Conservation (phyloP, 2,888 invertebrate species). For the Drosophila meridiana region DNA sequence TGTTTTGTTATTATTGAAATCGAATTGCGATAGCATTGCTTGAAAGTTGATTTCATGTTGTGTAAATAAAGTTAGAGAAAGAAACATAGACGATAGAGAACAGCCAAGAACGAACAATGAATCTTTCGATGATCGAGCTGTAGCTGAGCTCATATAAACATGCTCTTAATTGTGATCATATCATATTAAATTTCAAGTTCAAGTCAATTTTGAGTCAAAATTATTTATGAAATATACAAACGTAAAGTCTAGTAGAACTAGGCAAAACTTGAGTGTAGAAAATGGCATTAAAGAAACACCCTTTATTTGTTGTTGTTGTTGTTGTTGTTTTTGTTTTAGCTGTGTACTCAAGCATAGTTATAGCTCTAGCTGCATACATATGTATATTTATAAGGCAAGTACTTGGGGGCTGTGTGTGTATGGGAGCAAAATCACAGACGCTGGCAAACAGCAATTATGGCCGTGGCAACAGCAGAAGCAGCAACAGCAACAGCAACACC, state of each 20-base stretch:
- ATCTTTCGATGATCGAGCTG: too few species aligned
- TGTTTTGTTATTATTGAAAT: too few species aligned
- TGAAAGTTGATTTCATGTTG: too few species aligned
- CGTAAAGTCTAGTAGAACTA: neutral
- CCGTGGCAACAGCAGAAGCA: conserved; percentile 41
- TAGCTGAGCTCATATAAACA: too few species aligned
- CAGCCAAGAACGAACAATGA: too few species aligned
- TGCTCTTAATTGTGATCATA: too few species aligned
- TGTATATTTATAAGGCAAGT: conserved; percentile 37
- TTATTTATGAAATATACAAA: neutral
- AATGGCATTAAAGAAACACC: conserved; percentile 3
- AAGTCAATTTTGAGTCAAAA: too few species aligned
- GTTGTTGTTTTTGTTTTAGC: neutral
- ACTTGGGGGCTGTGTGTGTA: conserved; percentile 11
- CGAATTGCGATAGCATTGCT: too few species aligned
- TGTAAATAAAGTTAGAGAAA: too few species aligned
- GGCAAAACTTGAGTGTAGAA: neutral
- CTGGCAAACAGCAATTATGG: conserved; percentile 60
- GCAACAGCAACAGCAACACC: conserved; percentile 24
- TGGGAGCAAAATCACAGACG: conserved; percentile 57
- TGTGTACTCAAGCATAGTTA: conserved; percentile 15
- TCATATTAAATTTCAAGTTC: too few species aligned
- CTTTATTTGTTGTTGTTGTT: neutral
- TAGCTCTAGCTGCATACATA: conserved; percentile 5
- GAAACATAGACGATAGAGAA: too few species aligned